phyloP scores from a whole-genome alignment of 2,797 vertebrate genomes.

The Stomatorhinus walkeri region DNA sequence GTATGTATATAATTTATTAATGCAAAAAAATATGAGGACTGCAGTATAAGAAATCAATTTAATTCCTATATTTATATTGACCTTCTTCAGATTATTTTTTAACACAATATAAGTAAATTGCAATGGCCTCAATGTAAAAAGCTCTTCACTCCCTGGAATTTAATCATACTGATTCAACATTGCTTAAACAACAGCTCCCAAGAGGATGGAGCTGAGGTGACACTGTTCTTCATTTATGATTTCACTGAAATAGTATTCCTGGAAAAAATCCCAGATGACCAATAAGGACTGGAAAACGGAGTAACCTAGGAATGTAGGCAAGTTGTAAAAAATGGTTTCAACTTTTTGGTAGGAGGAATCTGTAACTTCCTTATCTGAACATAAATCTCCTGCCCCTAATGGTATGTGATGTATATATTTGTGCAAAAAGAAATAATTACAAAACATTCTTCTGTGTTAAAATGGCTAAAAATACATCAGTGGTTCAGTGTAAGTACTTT shows the following conservation, averaged over 20 bases:
- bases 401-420: background rate
- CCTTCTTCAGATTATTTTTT: background rate
- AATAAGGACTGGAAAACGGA: background rate
- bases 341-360: background rate
- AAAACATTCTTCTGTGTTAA: background rate
- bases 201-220: background rate
- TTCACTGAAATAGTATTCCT: background rate
- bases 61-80: background rate
- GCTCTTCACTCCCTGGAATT: background rate
- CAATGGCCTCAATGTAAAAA: background rate
- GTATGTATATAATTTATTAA: background rate
- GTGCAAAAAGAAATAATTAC: background rate
- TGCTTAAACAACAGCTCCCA: background rate
- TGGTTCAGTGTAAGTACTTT: background rate
- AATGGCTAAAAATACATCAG: background rate
- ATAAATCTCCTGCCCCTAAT: background rate
- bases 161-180: slow-evolving; percentile 11
- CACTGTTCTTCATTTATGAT: background rate
- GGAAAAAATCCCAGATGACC: background rate
- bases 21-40: background rate
- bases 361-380: background rate
- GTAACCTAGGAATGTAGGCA: background rate
- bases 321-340: background rate
- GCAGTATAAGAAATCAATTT: background rate
- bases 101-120: background rate